These are phyloP conservation scores for Melospiza georgiana DNA, from an alignment of 2,113 vertebrate species.

Conservation along the genomic window DNA sequence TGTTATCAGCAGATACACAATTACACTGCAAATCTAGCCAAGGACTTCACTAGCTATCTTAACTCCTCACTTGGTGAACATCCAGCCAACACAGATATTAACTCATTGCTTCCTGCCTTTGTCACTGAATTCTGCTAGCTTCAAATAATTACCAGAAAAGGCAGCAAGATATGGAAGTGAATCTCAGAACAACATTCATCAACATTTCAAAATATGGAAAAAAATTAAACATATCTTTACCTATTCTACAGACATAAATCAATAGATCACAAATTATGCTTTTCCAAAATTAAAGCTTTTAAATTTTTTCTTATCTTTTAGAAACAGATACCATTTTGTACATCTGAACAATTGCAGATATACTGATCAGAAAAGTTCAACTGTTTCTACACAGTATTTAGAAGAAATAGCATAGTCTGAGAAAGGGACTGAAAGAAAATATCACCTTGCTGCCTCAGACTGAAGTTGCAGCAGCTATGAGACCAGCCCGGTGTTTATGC, in stretches of 20 bases:
- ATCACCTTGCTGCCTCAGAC: not conserved
- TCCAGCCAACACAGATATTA: not conserved
- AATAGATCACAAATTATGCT: not conserved
- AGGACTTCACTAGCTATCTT: not conserved
- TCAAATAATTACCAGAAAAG: not conserved
- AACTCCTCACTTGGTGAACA: not conserved
- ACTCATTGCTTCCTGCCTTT: not conserved
- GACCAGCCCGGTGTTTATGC: not conserved
- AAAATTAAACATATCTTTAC: not conserved
- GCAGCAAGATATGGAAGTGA: not conserved
- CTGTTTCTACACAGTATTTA: not conserved
- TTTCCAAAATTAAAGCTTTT: not conserved
- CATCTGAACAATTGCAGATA: not conserved
- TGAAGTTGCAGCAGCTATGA: not conserved
- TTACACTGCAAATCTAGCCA: not conserved
- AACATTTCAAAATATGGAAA: not conserved
- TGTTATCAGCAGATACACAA: not conserved
- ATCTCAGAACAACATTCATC: not conserved
- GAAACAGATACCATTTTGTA: not conserved
- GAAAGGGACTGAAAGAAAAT: not conserved
- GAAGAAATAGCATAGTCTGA: not conserved
- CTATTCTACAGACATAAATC: rapidly evolving
- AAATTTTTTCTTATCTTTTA: not conserved
- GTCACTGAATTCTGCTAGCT: not conserved
- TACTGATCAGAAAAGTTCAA: not conserved